Percentiles rank a stretch among this genome's conserved stretches.
These are phyloP conservation scores for Falco biarmicus DNA, from an alignment of 2,797 vertebrate genomes.

Conservation along the genomic window DNA sequence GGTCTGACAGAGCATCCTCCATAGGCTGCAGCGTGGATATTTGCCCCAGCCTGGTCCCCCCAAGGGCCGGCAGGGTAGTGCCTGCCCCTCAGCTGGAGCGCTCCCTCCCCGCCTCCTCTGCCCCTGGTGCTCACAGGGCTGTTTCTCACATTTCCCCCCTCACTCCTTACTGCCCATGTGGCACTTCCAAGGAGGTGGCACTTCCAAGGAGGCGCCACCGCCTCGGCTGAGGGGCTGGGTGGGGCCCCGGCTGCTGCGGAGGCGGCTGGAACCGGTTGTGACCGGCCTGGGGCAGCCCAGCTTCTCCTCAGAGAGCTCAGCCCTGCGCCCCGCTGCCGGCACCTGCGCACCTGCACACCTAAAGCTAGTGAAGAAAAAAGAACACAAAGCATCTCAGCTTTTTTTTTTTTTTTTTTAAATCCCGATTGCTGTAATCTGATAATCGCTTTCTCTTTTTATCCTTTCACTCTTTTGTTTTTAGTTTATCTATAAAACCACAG, in stretches of 20 bases:
- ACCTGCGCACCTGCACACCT: fast-evolving
- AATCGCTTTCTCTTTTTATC: neutral
- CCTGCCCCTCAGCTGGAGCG: neutral
- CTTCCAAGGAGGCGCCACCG: fast-evolving
- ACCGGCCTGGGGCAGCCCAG: fast-evolving
- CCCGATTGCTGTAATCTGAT: neutral
- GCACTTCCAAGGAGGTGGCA: fast-evolving
- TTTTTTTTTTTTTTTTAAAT: neutral
- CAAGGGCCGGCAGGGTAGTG: fast-evolving
- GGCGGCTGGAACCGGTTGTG: too few species aligned
- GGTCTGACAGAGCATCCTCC: neutral
- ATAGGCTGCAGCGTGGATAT: too few species aligned
- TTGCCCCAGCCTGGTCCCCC: neutral
- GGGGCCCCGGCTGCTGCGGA: fast-evolving
- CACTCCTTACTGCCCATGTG: fast-evolving
- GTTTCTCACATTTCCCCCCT: neutral
- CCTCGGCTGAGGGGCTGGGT: neutral
- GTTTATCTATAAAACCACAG: neutral
- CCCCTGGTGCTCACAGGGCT: neutral
- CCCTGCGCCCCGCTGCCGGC: fast-evolving
- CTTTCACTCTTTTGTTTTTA: neutral
- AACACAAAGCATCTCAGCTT: neutral
- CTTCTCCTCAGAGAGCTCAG: neutral
- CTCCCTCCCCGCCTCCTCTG: neutral
- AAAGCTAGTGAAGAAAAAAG: neutral